Conservation (phyloP, 2,888 invertebrate genomes). For the Diarsia dahlii region DNA sequence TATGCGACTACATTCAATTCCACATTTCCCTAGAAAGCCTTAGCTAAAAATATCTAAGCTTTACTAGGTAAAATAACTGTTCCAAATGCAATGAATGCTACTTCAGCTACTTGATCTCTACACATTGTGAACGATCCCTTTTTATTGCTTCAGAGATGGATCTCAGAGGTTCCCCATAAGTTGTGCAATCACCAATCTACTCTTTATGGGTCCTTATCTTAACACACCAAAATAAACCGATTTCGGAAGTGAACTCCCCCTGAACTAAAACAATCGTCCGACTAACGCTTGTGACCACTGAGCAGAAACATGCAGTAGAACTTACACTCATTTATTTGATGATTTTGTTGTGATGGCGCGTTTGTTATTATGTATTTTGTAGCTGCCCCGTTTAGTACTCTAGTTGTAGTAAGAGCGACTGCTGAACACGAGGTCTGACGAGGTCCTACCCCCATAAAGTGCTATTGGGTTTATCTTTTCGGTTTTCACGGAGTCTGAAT, state of each 20-base stretch:
- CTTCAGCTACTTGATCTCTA: not conserved
- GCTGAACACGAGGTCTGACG: too few relatives aligned
- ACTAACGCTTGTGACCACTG: slow-evolving; percentile 9
- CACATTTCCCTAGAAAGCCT: not conserved
- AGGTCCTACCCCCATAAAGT: too few relatives aligned
- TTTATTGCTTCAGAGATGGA: not conserved
- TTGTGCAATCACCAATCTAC: slow-evolving; percentile 4
- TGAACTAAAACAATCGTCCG: slow-evolving; percentile 24
- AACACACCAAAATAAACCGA: slow-evolving; percentile 53
- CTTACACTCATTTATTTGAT: not conserved
- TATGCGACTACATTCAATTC: not conserved
- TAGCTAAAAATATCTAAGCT: not conserved
- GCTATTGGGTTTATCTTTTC: too few relatives aligned
- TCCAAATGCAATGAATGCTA: not conserved
- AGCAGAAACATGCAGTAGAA: slow-evolving; percentile 3
- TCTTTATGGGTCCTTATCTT: slow-evolving; percentile 16
- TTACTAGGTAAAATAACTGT: not conserved
- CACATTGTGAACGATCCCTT: not conserved
- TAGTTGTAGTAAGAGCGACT: too few relatives aligned
- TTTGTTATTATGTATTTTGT: not conserved
- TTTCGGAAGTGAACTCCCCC: slow-evolving; percentile 46
- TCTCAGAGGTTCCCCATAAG: not conserved
- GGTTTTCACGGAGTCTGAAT: too few relatives aligned
- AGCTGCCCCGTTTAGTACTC: too few relatives aligned
- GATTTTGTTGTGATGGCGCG: not conserved